Conservation (phyloP, 2,888 invertebrate species). For the Scaptomyza reducta region DNA sequence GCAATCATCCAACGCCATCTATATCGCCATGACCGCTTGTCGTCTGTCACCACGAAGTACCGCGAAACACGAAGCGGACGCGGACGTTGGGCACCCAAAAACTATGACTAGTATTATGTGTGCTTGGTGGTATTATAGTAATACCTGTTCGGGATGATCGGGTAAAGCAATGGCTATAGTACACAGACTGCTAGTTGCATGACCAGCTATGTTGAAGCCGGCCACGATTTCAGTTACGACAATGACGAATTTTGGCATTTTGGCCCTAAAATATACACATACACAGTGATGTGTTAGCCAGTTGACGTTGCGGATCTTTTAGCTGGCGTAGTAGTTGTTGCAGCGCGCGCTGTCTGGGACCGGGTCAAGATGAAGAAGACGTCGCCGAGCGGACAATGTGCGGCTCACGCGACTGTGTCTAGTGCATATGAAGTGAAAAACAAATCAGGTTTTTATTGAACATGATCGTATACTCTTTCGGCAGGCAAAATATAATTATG, state of each 20-base stretch:
- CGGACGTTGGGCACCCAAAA: constrained; percentile 73
- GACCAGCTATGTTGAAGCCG: constrained; percentile 55
- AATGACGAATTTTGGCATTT: constrained; percentile 74
- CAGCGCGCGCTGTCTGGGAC: constrained; percentile 34
- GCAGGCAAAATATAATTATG: not conserved
- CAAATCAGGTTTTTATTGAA: not conserved
- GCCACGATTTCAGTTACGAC: constrained; percentile 61
- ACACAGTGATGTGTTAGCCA: constrained; percentile 64
- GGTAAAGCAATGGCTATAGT: constrained; percentile 41
- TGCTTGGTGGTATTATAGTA: constrained; percentile 11
- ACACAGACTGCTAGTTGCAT: constrained; percentile 51
- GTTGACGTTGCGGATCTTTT: constrained; percentile 58
- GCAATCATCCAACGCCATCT: constrained; percentile 33
- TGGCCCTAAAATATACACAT: constrained; percentile 59
- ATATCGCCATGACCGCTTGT: constrained; percentile 69
- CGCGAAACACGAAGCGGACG: constrained; percentile 60
- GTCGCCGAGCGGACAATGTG: constrained; percentile 33
- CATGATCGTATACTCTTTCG: constrained; percentile 10
- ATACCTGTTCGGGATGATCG: constrained; percentile 76
- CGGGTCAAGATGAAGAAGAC: constrained; percentile 56
- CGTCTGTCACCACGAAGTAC: constrained; percentile 58
- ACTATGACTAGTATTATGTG: constrained; percentile 39
- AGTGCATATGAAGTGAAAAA: constrained; percentile 29
- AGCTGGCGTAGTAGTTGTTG: constrained; percentile 49
- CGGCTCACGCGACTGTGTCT: constrained; percentile 47